These are phyloP conservation scores for Amniataba percoides DNA, from an alignment of 2,797 vertebrate genomes.

Conservation along the genomic window DNA sequence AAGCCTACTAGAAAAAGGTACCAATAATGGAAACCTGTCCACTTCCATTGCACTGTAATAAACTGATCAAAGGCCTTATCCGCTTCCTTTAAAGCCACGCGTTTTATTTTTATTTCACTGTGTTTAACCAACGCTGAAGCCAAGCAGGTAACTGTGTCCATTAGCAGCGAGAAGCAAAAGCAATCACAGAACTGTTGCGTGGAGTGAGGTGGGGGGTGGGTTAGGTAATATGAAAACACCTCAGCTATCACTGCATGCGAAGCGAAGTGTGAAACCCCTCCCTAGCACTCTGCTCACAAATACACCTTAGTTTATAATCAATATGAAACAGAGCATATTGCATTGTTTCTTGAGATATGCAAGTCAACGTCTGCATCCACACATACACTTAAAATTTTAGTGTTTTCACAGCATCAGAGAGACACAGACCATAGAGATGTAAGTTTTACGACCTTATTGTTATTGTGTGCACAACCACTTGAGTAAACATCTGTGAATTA, in stretches of 20 bases:
- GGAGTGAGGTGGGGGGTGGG: background rate
- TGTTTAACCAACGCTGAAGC: slow-evolving; percentile 27
- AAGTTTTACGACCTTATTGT: slow-evolving; percentile 1
- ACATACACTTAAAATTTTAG: slow-evolving; percentile 9
- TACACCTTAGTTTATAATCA: slow-evolving; percentile 9
- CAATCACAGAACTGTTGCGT: slow-evolving; percentile 37
- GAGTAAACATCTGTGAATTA: slow-evolving; percentile 19
- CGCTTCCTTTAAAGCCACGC: slow-evolving; percentile 22
- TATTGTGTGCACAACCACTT: slow-evolving; percentile 16
- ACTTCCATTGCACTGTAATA: slow-evolving; percentile 4
- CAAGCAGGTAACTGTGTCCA: slow-evolving; percentile 37
- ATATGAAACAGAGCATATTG: slow-evolving; percentile 21
- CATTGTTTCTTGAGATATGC: slow-evolving; percentile 7
- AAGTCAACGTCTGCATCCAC: slow-evolving; percentile 31
- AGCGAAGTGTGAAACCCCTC: slow-evolving; percentile 10
- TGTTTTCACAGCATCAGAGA: slow-evolving; percentile 20
- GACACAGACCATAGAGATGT: slow-evolving; percentile 13
- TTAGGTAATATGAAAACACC: slow-evolving; percentile 42
- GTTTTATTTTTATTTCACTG: slow-evolving; percentile 3
- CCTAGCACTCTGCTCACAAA: slow-evolving; percentile 2
- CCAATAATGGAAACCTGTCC: background rate
- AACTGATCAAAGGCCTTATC: slow-evolving; percentile 17
- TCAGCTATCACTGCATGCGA: slow-evolving; percentile 21
- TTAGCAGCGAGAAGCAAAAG: slow-evolving; percentile 51
- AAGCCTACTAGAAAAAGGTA: slow-evolving; percentile 9